Conservation (phyloP, 92 coral and sea anemone species). For the Bergia sp. region DNA sequence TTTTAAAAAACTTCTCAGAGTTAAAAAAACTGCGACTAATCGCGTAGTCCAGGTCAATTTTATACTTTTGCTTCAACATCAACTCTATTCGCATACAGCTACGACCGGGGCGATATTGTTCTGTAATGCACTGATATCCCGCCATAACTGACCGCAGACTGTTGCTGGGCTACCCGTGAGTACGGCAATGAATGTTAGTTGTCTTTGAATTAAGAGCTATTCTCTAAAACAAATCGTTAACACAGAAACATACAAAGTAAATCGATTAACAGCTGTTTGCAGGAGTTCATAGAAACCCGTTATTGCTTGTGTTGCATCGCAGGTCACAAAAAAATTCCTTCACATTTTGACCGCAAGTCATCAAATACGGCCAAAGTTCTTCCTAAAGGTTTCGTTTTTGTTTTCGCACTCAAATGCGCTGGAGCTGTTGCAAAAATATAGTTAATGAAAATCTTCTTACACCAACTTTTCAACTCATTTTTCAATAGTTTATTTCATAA, state of each 20-base stretch:
- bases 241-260: slow-evolving; percentile 33
- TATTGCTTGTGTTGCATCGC: neutral
- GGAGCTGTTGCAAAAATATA: neutral
- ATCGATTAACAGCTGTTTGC: slow-evolving; percentile 37
- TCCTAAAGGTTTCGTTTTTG: neutral
- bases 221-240: slow-evolving; percentile 23
- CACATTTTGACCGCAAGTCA: slow-evolving; percentile 18
- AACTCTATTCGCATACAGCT: neutral
- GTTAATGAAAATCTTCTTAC: neutral
- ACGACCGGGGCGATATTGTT: neutral
- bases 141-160: slow-evolving; percentile 8
- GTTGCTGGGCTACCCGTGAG: slow-evolving; percentile 37
- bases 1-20: neutral
- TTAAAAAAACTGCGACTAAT: neutral
- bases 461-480: neutral
- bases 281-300: slow-evolving; percentile 38
- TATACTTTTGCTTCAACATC: neutral
- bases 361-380: neutral
- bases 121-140: slow-evolving; percentile 17
- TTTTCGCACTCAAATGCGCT: neutral
- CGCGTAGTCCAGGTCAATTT: neutral
- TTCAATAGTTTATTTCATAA: slow-evolving; percentile 29
- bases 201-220: slow-evolving; percentile 24
- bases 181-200: neutral
- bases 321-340: slow-evolving; percentile 41